A percentile compares a stretch with the other conserved stretches of the same genome.
These are phyloP conservation scores for Chromobotia macracanthus DNA, from an alignment of 2,797 vertebrate species.

Conservation along the genomic window DNA sequence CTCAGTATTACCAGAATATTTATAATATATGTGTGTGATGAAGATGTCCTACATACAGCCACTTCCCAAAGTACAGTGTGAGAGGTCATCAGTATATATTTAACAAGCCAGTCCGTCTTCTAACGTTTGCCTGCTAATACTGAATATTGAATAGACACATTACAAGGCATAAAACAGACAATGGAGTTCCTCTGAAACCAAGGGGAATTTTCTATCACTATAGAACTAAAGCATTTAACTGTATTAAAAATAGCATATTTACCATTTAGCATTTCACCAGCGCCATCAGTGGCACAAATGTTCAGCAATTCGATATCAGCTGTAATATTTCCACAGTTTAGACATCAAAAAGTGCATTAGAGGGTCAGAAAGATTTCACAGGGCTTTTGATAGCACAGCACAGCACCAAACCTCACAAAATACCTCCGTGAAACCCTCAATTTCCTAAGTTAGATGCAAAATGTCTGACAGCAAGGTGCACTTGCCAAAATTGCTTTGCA, in stretches of 20 bases:
- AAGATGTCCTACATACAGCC: too few relatives aligned
- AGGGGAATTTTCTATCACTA: too few relatives aligned
- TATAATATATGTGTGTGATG: too few relatives aligned
- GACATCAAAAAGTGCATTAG: neutral
- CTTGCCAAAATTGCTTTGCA: constrained; percentile 60
- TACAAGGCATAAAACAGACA: neutral
- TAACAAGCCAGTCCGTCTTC: neutral
- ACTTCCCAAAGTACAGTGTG: neutral
- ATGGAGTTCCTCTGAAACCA: neutral
- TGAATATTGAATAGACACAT: neutral
- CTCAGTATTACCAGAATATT: too few relatives aligned
- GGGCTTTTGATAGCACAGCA: neutral
- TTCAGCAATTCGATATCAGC: neutral
- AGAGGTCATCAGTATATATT: neutral
- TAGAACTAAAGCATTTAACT: neutral
- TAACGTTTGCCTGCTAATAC: neutral
- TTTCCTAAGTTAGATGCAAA: constrained; percentile 45
- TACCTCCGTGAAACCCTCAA: constrained; percentile 36
- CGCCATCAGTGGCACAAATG: neutral
- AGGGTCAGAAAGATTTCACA: neutral
- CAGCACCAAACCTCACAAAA: constrained; percentile 47
- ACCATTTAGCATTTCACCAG: neutral
- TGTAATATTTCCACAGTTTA: neutral
- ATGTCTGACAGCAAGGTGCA: constrained; percentile 55
- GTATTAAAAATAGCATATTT: neutral